Conservation (phyloP, 2,888 invertebrate genomes). For the Epistrophe grossulariae region DNA sequence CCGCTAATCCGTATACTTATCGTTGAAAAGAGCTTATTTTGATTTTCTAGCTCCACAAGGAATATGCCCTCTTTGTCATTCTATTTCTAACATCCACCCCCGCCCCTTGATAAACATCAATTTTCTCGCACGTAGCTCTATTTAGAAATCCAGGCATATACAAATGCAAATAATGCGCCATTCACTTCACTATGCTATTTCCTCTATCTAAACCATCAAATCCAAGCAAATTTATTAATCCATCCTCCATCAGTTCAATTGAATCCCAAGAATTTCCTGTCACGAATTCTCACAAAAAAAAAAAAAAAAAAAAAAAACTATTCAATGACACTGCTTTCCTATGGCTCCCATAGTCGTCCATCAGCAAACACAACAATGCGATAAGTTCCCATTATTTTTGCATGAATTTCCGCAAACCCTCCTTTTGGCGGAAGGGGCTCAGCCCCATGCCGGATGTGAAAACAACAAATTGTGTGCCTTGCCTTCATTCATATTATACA, state of each 20-base stretch:
- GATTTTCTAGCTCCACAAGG: constrained; percentile 29
- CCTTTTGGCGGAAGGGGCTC: neutral
- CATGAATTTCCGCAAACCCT: constrained; percentile 17
- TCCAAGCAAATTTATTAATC: constrained; percentile 69
- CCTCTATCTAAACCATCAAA: constrained; percentile 49
- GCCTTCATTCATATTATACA: constrained; percentile 4
- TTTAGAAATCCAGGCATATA: constrained; percentile 1
- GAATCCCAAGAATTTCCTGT: constrained; percentile 46
- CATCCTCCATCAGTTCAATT: constrained; percentile 33
- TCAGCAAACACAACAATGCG: constrained; percentile 50
- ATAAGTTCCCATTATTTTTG: constrained; percentile 65
- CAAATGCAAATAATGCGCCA: constrained; percentile 55
- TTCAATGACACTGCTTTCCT: constrained; percentile 2
- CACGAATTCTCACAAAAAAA: constrained; percentile 44
- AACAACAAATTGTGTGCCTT: constrained; percentile 19
- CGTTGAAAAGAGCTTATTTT: constrained; percentile 60
- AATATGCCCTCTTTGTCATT: neutral
- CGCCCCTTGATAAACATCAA: neutral
- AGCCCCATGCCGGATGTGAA: neutral
- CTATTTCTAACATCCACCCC: neutral
- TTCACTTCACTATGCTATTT: constrained; percentile 4
- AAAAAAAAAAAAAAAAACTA: constrained; percentile 30
- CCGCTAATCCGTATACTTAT: constrained; percentile 47
- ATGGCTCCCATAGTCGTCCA: constrained; percentile 38
- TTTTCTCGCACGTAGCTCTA: constrained; percentile 15